These are phyloP conservation scores for Drosophila ercepeae DNA, from an alignment of 1,140 invertebrate species.

Conservation along the genomic window DNA sequence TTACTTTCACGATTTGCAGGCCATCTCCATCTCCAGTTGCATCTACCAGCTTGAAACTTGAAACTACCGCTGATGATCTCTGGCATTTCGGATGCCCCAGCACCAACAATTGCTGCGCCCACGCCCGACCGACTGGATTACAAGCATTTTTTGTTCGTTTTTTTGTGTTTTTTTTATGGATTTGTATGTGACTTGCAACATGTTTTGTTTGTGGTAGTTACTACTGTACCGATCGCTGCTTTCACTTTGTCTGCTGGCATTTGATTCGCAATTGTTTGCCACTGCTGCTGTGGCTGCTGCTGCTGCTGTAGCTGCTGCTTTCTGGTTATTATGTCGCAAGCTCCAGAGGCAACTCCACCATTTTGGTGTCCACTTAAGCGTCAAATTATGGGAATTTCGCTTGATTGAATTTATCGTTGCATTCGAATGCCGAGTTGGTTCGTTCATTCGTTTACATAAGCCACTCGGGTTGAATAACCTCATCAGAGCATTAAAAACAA, in stretches of 20 bases:
- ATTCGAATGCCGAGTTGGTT: constrained; percentile 33
- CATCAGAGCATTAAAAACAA: constrained; percentile 16
- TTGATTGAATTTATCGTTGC: constrained; percentile 78
- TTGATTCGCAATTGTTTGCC: constrained; percentile 78
- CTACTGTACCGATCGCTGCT: constrained; percentile 59
- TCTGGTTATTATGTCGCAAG: constrained; percentile 76
- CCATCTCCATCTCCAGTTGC: constrained; percentile 30
- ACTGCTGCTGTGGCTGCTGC: constrained; percentile 11
- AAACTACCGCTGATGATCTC: constrained; percentile 63
- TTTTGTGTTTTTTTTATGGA: neutral
- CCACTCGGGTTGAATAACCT: constrained; percentile 66
- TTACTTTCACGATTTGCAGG: constrained; percentile 31
- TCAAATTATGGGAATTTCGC: constrained; percentile 82
- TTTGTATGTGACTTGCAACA: constrained; percentile 63
- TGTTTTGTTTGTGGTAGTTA: constrained; percentile 44
- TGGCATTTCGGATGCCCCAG: constrained; percentile 66
- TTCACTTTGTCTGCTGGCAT: constrained; percentile 75
- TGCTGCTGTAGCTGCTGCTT: constrained; percentile 19
- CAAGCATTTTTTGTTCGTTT: constrained; percentile 9
- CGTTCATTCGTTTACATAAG: constrained; percentile 64
- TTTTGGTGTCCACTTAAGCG: constrained; percentile 77
- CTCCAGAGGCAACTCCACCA: constrained; percentile 46
- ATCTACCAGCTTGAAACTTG: neutral
- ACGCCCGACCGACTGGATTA: constrained; percentile 44
- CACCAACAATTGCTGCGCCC: constrained; percentile 36